phyloP scores from a whole-genome alignment of 2,888 invertebrate species.

The Marasmarcha lunaedactyla region DNA sequence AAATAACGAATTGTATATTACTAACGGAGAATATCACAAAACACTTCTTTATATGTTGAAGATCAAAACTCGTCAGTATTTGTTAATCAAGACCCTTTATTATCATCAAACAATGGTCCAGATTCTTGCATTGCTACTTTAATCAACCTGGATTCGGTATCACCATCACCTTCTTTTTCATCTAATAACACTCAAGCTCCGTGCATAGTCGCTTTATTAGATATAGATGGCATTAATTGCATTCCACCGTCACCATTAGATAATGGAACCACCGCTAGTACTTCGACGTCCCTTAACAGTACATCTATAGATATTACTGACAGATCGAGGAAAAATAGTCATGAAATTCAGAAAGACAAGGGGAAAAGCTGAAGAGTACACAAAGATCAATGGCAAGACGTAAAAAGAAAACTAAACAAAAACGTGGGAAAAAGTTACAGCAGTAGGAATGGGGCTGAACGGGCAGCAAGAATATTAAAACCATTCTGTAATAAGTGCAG shows the following conservation, averaged over 20 bases:
- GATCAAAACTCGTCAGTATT: background rate
- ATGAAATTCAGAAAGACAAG: background rate
- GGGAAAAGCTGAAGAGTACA: background rate
- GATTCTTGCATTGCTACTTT: background rate
- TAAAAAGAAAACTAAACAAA: background rate
- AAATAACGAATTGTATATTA: background rate
- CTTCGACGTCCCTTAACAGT: background rate
- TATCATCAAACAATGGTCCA: background rate
- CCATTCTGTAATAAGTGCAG: slow-evolving; percentile 1
- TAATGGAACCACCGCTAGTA: background rate
- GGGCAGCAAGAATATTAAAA: background rate
- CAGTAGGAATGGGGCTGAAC: slow-evolving; percentile 1
- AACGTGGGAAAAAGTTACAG: slow-evolving; percentile 2
- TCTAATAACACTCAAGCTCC: background rate
- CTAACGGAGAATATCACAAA: background rate
- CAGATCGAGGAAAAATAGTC: background rate
- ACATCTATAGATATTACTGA: background rate
- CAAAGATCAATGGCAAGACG: slow-evolving; percentile 1
- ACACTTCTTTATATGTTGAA: background rate
- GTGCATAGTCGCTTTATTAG: background rate
- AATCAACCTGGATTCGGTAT: too few species aligned
- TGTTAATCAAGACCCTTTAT: background rate
- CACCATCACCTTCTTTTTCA: background rate
- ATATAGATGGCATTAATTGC: background rate
- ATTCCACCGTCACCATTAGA: background rate